Conservation (phyloP, 2,797 vertebrate species). For the Sebastes iracundus region DNA sequence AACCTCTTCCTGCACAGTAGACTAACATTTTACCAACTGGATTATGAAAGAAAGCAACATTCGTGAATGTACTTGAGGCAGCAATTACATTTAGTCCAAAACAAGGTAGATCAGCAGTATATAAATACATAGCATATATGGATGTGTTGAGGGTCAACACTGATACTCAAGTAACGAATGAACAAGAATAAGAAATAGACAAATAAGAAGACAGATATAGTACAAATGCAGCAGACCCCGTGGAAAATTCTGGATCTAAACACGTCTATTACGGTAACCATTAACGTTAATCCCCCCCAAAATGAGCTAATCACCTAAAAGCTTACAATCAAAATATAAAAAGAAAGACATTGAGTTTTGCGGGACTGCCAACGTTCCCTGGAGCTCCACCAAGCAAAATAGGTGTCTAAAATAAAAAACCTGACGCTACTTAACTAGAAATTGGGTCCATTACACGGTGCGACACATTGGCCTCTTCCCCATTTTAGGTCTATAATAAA, state of each 20-base stretch:
- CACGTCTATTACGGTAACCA: background rate
- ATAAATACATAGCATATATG: no score
- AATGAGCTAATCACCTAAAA: background rate
- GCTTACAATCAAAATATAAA: background rate
- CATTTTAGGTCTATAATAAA: constrained; percentile 5
- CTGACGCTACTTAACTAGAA: constrained; percentile 2
- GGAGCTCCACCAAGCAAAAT: background rate
- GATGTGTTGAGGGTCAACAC: background rate
- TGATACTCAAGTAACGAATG: background rate
- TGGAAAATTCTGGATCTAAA: background rate
- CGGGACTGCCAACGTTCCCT: background rate
- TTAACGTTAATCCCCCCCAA: background rate
- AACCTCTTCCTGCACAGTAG: no score
- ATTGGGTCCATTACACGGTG: background rate
- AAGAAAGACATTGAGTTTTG: background rate
- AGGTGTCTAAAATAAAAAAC: constrained; percentile 7
- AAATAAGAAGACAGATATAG: background rate
- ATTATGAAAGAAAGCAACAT: background rate
- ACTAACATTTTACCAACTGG: no score
- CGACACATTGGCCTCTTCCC: background rate
- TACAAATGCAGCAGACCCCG: background rate
- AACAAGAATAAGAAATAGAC: background rate
- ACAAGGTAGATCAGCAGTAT: background rate
- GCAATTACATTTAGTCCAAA: background rate
- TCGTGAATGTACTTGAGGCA: background rate